phyloP scores from a whole-genome alignment of 2,797 vertebrate species.

The Salarias fasciatus region DNA sequence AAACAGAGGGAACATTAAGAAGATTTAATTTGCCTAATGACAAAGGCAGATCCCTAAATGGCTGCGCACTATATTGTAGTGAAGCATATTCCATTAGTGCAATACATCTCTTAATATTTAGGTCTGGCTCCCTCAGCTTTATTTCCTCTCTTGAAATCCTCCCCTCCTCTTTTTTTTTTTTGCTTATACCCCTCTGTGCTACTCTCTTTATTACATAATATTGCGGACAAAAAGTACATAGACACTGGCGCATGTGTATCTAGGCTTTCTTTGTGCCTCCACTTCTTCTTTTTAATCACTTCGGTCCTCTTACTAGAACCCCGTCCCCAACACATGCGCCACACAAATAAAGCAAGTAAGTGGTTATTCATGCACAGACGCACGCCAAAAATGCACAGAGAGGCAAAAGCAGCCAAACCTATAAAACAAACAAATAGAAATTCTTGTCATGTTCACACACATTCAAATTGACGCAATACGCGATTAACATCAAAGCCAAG shows the following conservation, averaged over 20 bases:
- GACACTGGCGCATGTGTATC: conserved; percentile 41
- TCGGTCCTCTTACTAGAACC: conserved; percentile 18
- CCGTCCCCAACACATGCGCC: conserved; percentile 13
- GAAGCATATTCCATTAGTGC: conserved; percentile 66
- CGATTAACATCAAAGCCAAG: conserved; percentile 64
- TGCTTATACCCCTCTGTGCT: conserved; percentile 55
- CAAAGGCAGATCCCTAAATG: conserved; percentile 71
- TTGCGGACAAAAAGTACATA: conserved; percentile 64
- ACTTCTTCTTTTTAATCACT: conserved; percentile 10
- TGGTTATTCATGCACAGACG: conserved; percentile 32
- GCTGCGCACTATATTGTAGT: conserved; percentile 60
- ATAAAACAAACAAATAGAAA: conserved; percentile 25
- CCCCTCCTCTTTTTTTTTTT: conserved; percentile 47
- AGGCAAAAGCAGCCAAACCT: conserved; percentile 16
- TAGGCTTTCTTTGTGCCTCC: conserved; percentile 40
- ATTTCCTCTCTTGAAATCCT: conserved; percentile 24
- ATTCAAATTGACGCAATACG: conserved; percentile 48
- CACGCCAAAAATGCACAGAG: conserved; percentile 19
- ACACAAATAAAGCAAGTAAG: conserved; percentile 14
- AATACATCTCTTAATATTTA: conserved; percentile 65
- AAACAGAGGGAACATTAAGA: conserved; percentile 74
- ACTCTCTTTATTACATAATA: conserved; percentile 69
- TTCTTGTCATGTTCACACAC: conserved; percentile 28
- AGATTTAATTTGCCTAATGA: conserved; percentile 77
- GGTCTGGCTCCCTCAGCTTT: conserved; percentile 39